phyloP scores from a whole-genome alignment of 2,797 vertebrate genomes.

The Coracias cyanogaster region DNA sequence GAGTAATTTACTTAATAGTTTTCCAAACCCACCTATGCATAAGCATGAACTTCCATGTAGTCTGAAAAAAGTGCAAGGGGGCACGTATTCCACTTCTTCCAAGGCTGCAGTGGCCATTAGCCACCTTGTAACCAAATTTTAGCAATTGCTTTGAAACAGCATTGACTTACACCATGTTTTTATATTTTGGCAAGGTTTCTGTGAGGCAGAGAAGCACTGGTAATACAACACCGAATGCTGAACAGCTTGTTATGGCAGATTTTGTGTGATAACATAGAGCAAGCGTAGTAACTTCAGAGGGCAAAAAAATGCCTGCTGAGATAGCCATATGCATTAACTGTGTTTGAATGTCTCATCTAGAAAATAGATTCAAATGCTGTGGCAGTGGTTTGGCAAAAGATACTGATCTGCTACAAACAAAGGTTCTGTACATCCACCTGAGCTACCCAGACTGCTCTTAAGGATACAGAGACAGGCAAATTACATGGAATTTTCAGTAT shows the following conservation, averaged over 20 bases:
- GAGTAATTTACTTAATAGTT: background rate
- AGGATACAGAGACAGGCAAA: constrained; percentile 52
- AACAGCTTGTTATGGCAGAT: background rate
- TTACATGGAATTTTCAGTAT: background rate
- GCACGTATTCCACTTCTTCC: background rate
- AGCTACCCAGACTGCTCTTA: constrained; percentile 27
- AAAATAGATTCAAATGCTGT: background rate
- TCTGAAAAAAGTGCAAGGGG: background rate
- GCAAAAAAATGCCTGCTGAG: background rate
- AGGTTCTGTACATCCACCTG: constrained; percentile 38
- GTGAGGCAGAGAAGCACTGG: background rate
- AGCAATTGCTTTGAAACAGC: background rate
- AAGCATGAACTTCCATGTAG: background rate
- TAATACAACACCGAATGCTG: background rate
- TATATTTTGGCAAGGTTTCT: background rate
- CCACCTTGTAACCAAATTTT: background rate
- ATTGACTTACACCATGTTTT: background rate
- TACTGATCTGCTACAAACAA: constrained; percentile 50
- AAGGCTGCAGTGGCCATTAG: background rate
- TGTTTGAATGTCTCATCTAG: constrained; percentile 25
- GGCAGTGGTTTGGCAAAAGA: constrained; percentile 16
- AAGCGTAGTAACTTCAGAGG: background rate
- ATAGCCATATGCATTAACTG: background rate
- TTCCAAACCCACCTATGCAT: background rate
- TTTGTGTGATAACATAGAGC: background rate